Percentiles rank a stretch among this genome's conserved stretches.
phyloP scores from a whole-genome alignment of 2,113 vertebrate genomes.

The Vimba vimba region DNA sequence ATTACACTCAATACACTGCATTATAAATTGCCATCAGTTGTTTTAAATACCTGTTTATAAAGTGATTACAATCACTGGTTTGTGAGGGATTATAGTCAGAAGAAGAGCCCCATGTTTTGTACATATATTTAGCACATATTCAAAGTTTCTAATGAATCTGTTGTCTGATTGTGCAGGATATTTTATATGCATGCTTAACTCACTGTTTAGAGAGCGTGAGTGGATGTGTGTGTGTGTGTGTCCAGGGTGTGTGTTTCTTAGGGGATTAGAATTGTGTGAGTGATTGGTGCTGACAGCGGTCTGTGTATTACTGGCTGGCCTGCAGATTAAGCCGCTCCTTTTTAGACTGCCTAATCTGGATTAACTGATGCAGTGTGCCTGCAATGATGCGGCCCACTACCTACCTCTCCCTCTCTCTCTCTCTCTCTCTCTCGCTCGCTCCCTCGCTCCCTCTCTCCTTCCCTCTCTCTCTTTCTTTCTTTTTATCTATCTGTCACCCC shows the following conservation, averaged over 20 bases:
- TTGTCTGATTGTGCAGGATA: background rate
- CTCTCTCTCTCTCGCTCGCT: constrained; percentile 45
- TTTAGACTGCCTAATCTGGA: constrained; percentile 83
- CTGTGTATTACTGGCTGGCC: constrained; percentile 78
- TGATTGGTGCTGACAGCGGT: constrained; percentile 79
- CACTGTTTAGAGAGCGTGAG: background rate
- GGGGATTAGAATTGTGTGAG: constrained; percentile 65
- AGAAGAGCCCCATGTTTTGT: background rate
- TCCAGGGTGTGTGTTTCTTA: constrained; percentile 55
- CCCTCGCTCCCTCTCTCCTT: too few species aligned
- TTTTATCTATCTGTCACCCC: constrained; percentile 42
- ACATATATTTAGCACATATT: background rate
- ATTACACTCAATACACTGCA: background rate
- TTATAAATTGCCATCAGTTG: background rate
- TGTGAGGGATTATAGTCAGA: background rate
- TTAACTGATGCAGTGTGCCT: constrained; percentile 78
- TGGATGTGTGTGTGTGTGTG: constrained; percentile 42
- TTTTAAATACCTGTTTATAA: background rate
- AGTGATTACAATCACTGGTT: background rate
- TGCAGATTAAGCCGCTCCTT: constrained; percentile 79
- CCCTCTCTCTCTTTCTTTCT: constrained; percentile 37
- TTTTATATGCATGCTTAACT: background rate
- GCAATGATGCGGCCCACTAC: constrained; percentile 66
- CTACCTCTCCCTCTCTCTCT: constrained; percentile 45
- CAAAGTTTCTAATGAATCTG: background rate